Evolutionary conservation across 2,797 vertebrate genomes (phyloP).

Genomic region (Ctenopoma kingsleyae): DNA sequence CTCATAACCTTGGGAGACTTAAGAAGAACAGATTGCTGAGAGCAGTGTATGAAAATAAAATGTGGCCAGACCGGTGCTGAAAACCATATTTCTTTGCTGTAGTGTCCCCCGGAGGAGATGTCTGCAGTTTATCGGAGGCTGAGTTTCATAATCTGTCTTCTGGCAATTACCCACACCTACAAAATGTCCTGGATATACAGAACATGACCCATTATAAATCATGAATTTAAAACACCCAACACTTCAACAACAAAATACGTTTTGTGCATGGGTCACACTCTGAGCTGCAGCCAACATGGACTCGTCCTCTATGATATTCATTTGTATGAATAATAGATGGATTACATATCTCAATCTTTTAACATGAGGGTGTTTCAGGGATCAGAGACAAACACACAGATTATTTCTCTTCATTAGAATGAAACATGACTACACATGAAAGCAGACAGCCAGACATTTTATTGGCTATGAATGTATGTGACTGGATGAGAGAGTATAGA

Average conservation of each 20-base stretch:
- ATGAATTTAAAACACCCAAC: slow-evolving; percentile 21
- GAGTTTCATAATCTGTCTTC: slow-evolving; percentile 26
- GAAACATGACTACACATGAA: slow-evolving; percentile 53
- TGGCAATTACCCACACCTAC: slow-evolving; percentile 17
- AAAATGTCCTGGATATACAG: slow-evolving; percentile 27
- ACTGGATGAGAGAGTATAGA: slow-evolving; percentile 37
- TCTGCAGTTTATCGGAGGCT: slow-evolving; percentile 9
- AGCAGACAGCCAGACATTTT: slow-evolving; percentile 42
- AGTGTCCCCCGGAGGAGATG: slow-evolving; percentile 14
- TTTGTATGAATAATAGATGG: slow-evolving; percentile 19
- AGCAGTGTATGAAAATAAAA: slow-evolving; percentile 32
- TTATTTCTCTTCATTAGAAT: slow-evolving; percentile 51
- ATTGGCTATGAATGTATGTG: slow-evolving; percentile 39
- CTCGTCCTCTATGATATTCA: slow-evolving; percentile 24
- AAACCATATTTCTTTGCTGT: slow-evolving; percentile 16
- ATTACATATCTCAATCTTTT: slow-evolving; percentile 42
- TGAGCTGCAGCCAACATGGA: slow-evolving; percentile 24
- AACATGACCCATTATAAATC: slow-evolving; percentile 33
- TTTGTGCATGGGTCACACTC: slow-evolving; percentile 21
- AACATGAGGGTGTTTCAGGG: slow-evolving; percentile 16
- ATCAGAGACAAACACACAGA: slow-evolving; percentile 15
- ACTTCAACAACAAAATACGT: slow-evolving; percentile 29
- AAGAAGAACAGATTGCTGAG: slow-evolving; percentile 27
- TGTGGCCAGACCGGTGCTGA: slow-evolving; percentile 12
- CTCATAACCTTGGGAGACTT: slow-evolving; percentile 25